Evolutionary conservation across 2,113 vertebrate species (phyloP), one percentile per base, ranked within the genome.

Genomic region (Sylvia atricapilla): DNA sequence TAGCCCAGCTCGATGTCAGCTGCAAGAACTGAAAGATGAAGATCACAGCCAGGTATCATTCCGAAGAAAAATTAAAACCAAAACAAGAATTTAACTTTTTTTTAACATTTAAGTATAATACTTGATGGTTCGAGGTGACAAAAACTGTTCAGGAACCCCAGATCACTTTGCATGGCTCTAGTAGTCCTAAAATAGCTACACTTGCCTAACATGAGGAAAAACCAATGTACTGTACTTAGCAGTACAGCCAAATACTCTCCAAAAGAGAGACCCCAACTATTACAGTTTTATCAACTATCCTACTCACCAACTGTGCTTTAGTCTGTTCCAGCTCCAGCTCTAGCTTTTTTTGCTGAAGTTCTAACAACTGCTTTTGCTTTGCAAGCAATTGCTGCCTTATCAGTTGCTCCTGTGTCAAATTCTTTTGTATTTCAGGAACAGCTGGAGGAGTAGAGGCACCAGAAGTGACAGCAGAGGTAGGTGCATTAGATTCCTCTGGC

Each of bases 331-430:
- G 98, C 97, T 99, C 99, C 97, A 99, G 98, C 88, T 99, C 99
- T 78, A 99, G 98, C 94, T 99, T 99, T 97, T 99, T 99, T 98
- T 99, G 99, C 96, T 99, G 99, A 78, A 99, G 99, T 97, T 99
- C 99, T 98, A 99, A 97, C 73, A 99, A 98, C 83, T 99, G 99
- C 85, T 99, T 99, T 98, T 99, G 99, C 95, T 99, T 99, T 95
- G 99, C 98, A 96, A 99, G 98, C 93, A 99, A 98, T 94, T 99
- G 99, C 92, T 99, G 99, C 37, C 99, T 98, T 97, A 99, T 99
- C 60, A 99, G 93, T 95, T 99, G 99, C 97, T 99, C 99, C 97
- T 99, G 99, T n/a, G 98, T 99, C 94, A 99, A 97, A 94, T 98
- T 99, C 96, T 98, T 99, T 93, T 98, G 98, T 94, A 98, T 97